Conservation (phyloP, 35 echinoderm and acorn worm genomes). For the Heliocidaris erythrogramma region DNA sequence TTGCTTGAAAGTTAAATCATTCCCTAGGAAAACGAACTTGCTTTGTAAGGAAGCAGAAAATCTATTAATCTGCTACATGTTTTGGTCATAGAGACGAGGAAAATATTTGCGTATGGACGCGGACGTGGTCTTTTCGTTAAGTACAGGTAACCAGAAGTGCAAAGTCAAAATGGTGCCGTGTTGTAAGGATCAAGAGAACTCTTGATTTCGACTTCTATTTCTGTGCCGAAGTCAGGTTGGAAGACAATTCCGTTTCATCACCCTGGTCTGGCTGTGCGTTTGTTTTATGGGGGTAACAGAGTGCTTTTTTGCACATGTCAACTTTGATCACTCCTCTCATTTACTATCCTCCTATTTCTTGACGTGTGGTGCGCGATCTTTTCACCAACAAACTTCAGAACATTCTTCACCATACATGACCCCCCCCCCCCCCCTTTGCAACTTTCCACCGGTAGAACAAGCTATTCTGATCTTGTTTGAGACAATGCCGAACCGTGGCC, state of each 20-base stretch:
- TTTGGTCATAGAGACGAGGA: too few relatives aligned
- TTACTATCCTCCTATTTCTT: constrained; percentile 25
- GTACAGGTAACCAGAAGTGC: not conserved
- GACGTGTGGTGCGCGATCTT: not conserved
- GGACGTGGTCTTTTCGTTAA: not conserved
- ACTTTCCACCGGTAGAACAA: not conserved
- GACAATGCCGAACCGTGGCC: not conserved
- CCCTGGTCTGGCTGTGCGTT: not conserved
- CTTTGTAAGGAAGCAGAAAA: too few relatives aligned
- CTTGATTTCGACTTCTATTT: constrained; percentile 33
- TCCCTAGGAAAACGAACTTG: too few relatives aligned
- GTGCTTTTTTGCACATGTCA: constrained; percentile 42
- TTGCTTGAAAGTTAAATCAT: too few relatives aligned
- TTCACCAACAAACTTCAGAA: not conserved
- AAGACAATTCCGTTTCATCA: constrained; percentile 34
- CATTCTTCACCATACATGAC: not conserved
- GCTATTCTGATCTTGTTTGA: not conserved
- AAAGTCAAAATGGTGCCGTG: not conserved
- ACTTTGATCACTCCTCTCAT: constrained; percentile 24
- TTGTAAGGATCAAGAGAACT: not conserved
- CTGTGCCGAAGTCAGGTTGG: not conserved
- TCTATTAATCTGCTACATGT: too few relatives aligned
- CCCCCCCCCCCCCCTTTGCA: not conserved
- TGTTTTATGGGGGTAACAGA: constrained; percentile 39
- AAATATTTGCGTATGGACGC: too few relatives aligned